phyloP scores from a whole-genome alignment of 2,797 vertebrate species.

The Sternarchorhynchus goeldii region DNA sequence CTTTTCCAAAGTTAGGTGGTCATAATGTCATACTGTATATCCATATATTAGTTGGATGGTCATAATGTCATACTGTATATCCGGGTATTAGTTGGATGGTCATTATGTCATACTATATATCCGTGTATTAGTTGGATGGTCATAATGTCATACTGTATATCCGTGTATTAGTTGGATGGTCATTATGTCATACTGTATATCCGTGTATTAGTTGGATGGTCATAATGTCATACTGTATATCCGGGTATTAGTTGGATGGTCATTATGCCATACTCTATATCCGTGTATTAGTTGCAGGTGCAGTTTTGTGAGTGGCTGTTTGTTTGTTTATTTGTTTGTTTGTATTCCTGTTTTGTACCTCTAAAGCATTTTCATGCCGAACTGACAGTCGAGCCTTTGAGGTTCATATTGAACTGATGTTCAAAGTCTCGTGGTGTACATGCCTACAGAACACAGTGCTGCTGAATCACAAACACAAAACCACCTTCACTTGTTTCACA shows the following conservation, averaged over 20 bases:
- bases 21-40: background rate
- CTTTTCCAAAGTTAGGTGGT: background rate
- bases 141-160: background rate
- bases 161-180: background rate
- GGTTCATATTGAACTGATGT: constrained; percentile 11
- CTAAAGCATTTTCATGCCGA: constrained; percentile 1
- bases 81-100: background rate
- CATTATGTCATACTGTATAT: too few species aligned
- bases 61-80: too few species aligned
- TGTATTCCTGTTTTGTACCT: constrained; percentile 21
- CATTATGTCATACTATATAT: too few species aligned
- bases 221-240: background rate
- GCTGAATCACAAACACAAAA: background rate
- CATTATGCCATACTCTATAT: too few species aligned
- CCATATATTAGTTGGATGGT: background rate
- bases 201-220: background rate
- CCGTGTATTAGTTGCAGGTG: background rate
- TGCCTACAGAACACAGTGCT: background rate
- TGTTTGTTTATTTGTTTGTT: too few species aligned
- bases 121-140: background rate
- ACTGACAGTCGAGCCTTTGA: constrained; percentile 17
- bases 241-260: background rate
- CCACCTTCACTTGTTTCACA: background rate
- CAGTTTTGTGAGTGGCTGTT: background rate
- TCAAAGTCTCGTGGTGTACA: background rate